Base-by-base conservation (phyloP, 2,797 vertebrate genomes). In the Rachycentron canadum region DNA sequence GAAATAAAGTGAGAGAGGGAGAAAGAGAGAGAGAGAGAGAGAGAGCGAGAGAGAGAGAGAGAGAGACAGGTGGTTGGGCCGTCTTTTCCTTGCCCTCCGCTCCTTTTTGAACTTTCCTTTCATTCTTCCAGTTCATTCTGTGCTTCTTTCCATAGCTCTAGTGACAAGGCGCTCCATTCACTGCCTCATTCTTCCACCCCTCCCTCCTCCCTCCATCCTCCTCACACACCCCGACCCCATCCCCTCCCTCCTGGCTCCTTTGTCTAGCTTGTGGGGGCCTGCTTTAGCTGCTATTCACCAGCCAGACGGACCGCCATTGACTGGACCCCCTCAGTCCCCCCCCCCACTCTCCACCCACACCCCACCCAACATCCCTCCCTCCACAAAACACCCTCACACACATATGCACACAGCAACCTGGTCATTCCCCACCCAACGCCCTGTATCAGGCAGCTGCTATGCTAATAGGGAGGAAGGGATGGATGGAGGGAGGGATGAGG, bases 401-500 rank as follows among this genome's bases (percentile, higher is more conserved):
- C 91, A 91, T 86, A 92, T 85, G 84, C 89, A 91, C 88, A 88
- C 86, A 90, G 87, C 89, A 94, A 90, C 93, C 93, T 94, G 92
- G 92, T 86, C 88, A 85, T 84, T 93, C 93, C 91, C 91, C 91
- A 93, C 91, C 91, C 93, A 95, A 92, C 95, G 91, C 90, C 88
- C 86, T 86, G 89, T 91, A 93, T 91, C 85, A 90, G 95, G 97
- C 97, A 98, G 97, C 98, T 99, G 97, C 96, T 97, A 98, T 98
- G 97, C 96, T 97, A 97, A 98, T 99, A 93, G 92, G 90, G 92
- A 94, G 92, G 92, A 92, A 94, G 91, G 93, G 86, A 86, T 80
- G 89, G 87, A 87, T 74, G 87, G 84, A 84, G 62, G 77, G 76
- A 72, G 80, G 53, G 81, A 59, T 73, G 87, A 86, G 84, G 82